Evolutionary conservation across 1,140 invertebrate genomes (phyloP).

Genomic region (Drosophila suzukii): DNA sequence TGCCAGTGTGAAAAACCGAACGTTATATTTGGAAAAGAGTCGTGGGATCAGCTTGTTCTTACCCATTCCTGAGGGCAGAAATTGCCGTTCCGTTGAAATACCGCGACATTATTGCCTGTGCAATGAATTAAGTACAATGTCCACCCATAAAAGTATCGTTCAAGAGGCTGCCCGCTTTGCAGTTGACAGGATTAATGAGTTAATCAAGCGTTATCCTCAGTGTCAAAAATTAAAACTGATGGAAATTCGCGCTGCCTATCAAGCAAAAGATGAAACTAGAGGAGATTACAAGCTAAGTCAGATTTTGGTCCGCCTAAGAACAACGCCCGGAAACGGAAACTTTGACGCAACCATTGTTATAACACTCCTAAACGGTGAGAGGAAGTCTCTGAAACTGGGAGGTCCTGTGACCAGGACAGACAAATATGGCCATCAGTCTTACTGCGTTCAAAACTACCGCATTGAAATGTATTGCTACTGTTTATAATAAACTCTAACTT

Average conservation of each 20-base stretch:
- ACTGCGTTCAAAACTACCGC: constrained; percentile 35
- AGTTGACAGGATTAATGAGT: constrained; percentile 33
- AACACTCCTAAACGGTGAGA: not conserved
- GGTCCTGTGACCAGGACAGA: constrained; percentile 39
- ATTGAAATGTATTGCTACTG: constrained; percentile 76
- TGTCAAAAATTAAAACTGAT: constrained; percentile 20
- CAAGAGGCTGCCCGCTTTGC: constrained; percentile 27
- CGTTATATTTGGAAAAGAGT: constrained; percentile 17
- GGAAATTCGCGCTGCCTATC: constrained; percentile 85
- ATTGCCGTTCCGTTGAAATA: constrained; percentile 87
- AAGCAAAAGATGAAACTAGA: not conserved
- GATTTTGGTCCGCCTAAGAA: constrained; percentile 32
- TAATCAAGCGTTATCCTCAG: constrained; percentile 10
- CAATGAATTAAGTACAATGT: not conserved
- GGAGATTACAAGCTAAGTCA: not conserved
- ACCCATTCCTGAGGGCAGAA: constrained; percentile 88
- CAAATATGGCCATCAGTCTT: constrained; percentile 39
- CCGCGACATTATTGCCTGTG: constrained; percentile 41
- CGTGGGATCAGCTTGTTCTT: constrained; percentile 91
- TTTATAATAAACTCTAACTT: not conserved
- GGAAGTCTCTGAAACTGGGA: constrained; percentile 4
- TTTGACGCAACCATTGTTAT: constrained; percentile 39
- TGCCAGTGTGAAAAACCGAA: constrained; percentile 45
- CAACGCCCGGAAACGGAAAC: constrained; percentile 19
- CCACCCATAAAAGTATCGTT: not conserved